Base-by-base conservation (phyloP, 2,797 vertebrate species). In the Peromyscus aztecus region DNA sequence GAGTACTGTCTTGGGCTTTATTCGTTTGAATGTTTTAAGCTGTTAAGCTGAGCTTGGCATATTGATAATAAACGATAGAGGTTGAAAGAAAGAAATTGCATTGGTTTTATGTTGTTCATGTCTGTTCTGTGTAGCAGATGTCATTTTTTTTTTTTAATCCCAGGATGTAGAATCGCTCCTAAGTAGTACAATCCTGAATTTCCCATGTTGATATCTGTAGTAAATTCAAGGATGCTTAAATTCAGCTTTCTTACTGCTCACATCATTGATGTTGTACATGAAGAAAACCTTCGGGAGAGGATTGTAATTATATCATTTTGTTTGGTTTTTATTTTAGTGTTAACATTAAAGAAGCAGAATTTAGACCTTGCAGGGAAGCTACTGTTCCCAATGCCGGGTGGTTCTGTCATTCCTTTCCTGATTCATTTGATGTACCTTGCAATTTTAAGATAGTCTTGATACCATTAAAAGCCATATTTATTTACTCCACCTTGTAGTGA, bases 11-110 rank as follows among this genome's bases (percentile, higher is more conserved):
- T 92, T 94, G 49, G 85, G 63, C 69, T 96, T 94, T 73, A n/a
- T 81, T 84, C 63, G 19, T 94, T 92, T 95, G 83, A 65, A 14
- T 73, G 95, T 59, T 46, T 65, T 17, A 98, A 98, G 97, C 94
- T 97, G 49, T 97, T 67, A 75, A 98, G 97, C 97, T 98, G 97
- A 98, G 98, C 98, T 98, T 98, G 98, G 98, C 97, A 97, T 96
- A 90, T 96, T 61, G 77, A 96, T 95, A 93, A 98, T 96, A 98
- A 98, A 88, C 96, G 84, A 98, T 97, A 92, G 87, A 96, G 89
- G 90, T 90, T 96, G 93, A 93, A 81, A 80, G 43, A 83, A 61
- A 24, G 37, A 46, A 97, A 95, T 84, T 78, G 83, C 92, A 95
- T 88, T 95, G 89, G 37, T 67, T 67, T 97, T 57, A 97, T 97